These are phyloP conservation scores for Anguilla obscura DNA, from an alignment of 2,797 vertebrate species.

Conservation along the genomic window DNA sequence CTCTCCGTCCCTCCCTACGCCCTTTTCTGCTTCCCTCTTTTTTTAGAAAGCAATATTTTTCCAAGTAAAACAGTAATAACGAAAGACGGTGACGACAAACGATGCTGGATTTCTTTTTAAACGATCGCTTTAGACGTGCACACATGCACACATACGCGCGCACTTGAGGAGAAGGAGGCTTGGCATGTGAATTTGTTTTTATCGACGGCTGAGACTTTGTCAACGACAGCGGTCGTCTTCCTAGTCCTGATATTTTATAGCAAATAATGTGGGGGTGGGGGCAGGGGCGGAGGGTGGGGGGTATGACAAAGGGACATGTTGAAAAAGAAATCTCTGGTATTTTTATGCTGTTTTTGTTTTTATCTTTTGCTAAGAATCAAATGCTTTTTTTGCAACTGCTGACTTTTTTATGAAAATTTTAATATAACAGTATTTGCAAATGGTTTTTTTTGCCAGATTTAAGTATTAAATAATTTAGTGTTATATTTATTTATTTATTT, in stretches of 20 bases:
- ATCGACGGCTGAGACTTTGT: constrained; percentile 82
- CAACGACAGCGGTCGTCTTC: constrained; percentile 84
- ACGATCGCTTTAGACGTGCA: constrained; percentile 65
- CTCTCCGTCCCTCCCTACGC: constrained; percentile 41
- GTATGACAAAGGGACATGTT: constrained; percentile 68
- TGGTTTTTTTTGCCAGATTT: constrained; percentile 73
- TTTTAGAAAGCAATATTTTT: constrained; percentile 89
- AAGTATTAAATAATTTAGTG: constrained; percentile 72
- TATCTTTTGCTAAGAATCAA: constrained; percentile 78
- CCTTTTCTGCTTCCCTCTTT: constrained; percentile 58
- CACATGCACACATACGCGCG: constrained; percentile 42
- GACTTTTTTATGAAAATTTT: constrained; percentile 79
- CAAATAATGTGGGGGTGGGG: constrained; percentile 73
- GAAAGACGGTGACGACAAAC: constrained; percentile 78
- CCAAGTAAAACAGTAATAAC: constrained; percentile 73
- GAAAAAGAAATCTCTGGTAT: constrained; percentile 85
- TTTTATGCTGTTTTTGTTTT: constrained; percentile 83
- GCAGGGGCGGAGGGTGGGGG: constrained; percentile 26
- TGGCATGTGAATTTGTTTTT: constrained; percentile 87
- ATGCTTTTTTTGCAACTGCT: constrained; percentile 83
- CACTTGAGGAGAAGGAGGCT: constrained; percentile 72
- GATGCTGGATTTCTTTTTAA: constrained; percentile 76
- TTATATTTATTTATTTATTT: constrained; percentile 76
- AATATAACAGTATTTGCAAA: constrained; percentile 81
- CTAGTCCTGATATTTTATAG: constrained; percentile 86